phyloP scores from a whole-genome alignment of 2,888 invertebrate species.

The Ochropleura plecta region DNA sequence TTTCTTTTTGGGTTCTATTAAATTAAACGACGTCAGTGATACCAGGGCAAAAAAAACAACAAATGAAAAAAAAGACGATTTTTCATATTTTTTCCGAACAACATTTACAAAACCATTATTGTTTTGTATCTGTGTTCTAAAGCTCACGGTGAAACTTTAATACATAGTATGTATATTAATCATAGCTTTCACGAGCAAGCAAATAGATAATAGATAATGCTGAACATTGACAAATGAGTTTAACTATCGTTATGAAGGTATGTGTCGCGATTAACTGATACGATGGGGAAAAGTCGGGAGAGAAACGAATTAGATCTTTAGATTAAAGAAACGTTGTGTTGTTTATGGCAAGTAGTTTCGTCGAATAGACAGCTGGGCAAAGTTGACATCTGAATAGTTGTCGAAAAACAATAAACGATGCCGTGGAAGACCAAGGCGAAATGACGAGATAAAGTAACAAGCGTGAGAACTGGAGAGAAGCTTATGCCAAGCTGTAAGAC shows the following conservation, averaged over 20 bases:
- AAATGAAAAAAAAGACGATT: neutral
- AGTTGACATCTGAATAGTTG: neutral
- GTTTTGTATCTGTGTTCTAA: neutral
- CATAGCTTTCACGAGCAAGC: slow-evolving; percentile 50
- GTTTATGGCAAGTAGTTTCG: neutral
- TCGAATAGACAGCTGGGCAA: neutral
- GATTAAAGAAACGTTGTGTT: too few species aligned
- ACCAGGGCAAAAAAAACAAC: neutral
- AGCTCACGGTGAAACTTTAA: slow-evolving; percentile 27
- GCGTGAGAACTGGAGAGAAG: neutral
- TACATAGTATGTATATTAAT: slow-evolving; percentile 30
- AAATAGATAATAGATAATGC: slow-evolving; percentile 35
- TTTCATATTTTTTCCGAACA: neutral
- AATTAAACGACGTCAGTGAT: neutral
- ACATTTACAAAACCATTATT: neutral
- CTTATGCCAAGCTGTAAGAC: too few species aligned
- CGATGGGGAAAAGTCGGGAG: neutral
- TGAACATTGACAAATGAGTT: slow-evolving; percentile 44
- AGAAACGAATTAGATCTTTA: slow-evolving; percentile 4
- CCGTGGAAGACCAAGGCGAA: neutral
- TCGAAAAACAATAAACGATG: neutral
- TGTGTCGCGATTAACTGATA: slow-evolving; percentile 4
- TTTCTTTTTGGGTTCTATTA: neutral
- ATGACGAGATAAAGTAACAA: neutral
- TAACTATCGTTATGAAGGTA: slow-evolving; percentile 2